Base-by-base conservation (phyloP, 2,888 invertebrate genomes). In the Plemyria rubiginata region DNA sequence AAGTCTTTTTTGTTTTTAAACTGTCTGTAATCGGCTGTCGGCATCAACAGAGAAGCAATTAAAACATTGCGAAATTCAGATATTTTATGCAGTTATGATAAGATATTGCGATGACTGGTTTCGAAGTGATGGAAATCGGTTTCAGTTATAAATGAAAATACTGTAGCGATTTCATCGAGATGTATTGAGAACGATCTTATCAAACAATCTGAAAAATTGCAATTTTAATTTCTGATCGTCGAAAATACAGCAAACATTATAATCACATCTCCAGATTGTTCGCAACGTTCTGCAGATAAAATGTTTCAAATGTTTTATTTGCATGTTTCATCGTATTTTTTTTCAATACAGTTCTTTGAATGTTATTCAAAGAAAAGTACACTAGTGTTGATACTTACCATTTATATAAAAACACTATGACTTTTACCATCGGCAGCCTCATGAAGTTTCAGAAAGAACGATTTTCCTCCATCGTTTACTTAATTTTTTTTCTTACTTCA, bases 21-120 rank as follows among this genome's bases (percentile, higher is more conserved):
- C 49, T 67, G 69, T 64, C 67, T 16, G 75, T 73, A 79, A 83
- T 81, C 81, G 69, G 55, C 60, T 32, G 74, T 72, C 82, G 82
- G 81, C 81, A 79, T 83, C 80, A 65, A 22, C 59, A 59, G 71
- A 71, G 77, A 80, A 76, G 78, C 77, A 84, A 83, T 84, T 83
- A 83, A 80, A 77, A 76, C 70, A 76, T 82, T 82, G 79, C 76
- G 79, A 82, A 83, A 82, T 77, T 70, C 73, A 75, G 79, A 61
- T 61, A 54, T 54, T 60, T 77, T 62, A 74, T 70, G 66, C 59
- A 67, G 70, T 72, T 71, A 66, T 70, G 62, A 65, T 70, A 60
- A 60, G 52, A 64, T 55, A 67, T 63, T 60, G 46, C 49, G 60
- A 55, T 71, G 72, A 72, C 32, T 79, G 45, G 72, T 76, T 52